Conservation (phyloP, 2,888 invertebrate genomes). For the Phalera bucephala region DNA sequence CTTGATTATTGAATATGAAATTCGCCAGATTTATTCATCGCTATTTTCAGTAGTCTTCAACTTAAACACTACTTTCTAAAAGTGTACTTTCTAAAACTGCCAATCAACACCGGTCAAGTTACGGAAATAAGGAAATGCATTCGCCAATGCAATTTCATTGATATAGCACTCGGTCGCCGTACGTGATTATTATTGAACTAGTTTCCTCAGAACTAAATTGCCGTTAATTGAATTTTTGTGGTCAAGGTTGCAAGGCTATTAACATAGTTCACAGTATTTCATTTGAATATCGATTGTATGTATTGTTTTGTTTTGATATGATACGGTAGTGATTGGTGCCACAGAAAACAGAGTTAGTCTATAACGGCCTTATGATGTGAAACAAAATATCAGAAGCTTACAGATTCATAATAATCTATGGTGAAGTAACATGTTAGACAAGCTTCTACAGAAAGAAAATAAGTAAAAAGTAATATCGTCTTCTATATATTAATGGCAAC, state of each 20-base stretch:
- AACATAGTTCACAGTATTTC: background rate
- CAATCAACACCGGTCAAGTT: background rate
- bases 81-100: background rate
- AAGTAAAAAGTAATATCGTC: no score
- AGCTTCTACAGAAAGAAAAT: no score
- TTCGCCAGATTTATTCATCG: no score
- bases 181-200: slow-evolving; percentile 16
- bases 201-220: slow-evolving; percentile 18
- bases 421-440: no score
- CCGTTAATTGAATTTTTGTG: slow-evolving; percentile 20
- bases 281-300: background rate
- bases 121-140: slow-evolving; percentile 17
- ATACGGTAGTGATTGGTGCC: background rate
- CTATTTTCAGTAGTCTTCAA: background rate
- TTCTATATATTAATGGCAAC: no score
- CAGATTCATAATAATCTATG: no score
- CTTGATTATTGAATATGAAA: no score
- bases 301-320: background rate
- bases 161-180: slow-evolving; percentile 6
- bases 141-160: slow-evolving; percentile 4
- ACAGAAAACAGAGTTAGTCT: background rate
- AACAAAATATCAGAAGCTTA: no score
- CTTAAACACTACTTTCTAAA: background rate
- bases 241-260: slow-evolving; percentile 17
- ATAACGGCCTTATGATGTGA: no score